A percentile compares a stretch with the other conserved stretches of the same genome.
These are phyloP conservation scores for Phrynocephalus forsythii DNA, from an alignment of 2,797 vertebrate genomes.

Conservation along the genomic window DNA sequence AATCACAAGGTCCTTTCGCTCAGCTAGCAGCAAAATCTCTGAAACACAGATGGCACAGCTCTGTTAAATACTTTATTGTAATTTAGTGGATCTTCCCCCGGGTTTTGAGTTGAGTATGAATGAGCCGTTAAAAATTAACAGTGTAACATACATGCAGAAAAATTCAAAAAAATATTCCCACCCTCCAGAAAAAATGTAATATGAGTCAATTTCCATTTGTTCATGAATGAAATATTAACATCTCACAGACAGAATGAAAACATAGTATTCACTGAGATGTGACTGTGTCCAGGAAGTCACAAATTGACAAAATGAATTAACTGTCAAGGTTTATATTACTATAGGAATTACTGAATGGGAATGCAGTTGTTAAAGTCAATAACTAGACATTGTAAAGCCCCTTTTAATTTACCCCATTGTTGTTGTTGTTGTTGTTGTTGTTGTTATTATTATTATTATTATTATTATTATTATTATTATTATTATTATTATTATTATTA, in stretches of 20 bases:
- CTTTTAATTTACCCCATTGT: neutral
- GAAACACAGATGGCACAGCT: conserved; percentile 47
- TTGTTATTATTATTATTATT: too few relatives aligned
- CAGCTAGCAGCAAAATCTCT: conserved; percentile 39
- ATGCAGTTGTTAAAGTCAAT: conserved; percentile 21
- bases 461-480: too few relatives aligned
- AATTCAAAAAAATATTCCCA: conserved; percentile 21
- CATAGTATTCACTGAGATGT: neutral
- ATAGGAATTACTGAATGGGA: neutral
- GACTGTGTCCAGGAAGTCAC: neutral
- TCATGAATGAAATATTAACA: too few relatives aligned
- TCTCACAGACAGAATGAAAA: neutral
- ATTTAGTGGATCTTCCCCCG: conserved; percentile 51
- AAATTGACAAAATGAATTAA: neutral
- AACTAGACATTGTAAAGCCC: accelerated
- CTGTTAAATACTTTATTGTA: conserved; percentile 53
- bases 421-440: too few relatives aligned
- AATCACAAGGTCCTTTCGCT: conserved; percentile 51
- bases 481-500: too few relatives aligned
- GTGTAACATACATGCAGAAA: conserved; percentile 46
- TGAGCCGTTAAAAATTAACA: conserved; percentile 56
- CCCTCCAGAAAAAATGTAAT: conserved; percentile 23
- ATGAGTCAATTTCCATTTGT: neutral
- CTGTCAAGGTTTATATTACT: conserved; percentile 13
- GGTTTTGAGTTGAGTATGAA: conserved; percentile 47